Evolutionary conservation across 2,888 invertebrate species (phyloP), one percentile per base, ranked within the genome.

Genomic region (Drosophila pseudotalamancana): DNA sequence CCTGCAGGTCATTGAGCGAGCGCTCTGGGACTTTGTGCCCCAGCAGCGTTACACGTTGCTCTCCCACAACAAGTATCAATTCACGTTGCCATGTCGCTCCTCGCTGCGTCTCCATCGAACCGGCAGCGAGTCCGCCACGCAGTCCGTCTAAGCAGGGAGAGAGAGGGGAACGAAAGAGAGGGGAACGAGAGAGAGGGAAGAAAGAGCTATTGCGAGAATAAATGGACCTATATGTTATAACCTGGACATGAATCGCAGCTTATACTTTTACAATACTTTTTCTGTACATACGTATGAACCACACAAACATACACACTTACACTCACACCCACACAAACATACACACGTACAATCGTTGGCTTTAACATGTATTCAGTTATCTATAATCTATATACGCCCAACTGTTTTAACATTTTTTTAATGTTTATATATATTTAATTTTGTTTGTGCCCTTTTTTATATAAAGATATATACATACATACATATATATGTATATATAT

Each of bases 1-100:
- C 2, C 90, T 94, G 69, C 93, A 93, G 77, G 92, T 93, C 16
- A 92, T 95, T 46, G 94, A 94, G 82, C 94, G 94, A 48, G 94
- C 94, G 6, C 92, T 95, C 12, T 93, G 92, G 71, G 92, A 93
- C 42, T 92, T 92, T 12, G 90, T 93, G 21, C 94, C 94, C 18
- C 92, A 92, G 72, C 93, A 94, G 69, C 88, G 90, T 48, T 92
- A 92, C 61, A 88, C 89, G 66, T 63, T 92, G 59, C 82, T 90
- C 56, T 90, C 88, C 75, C 87, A 89, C 70, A 89, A 87, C 67
- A 91, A 91, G 85, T 91, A 91, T 74, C 89, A 90, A 85, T 89
- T 91, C 76, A 88, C 89, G 88, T 89, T 91, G 88, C 91, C 91
- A 89, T 91, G 91, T 73, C 89, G 91, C 83, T 91, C 91, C 62